A percentile compares a stretch with the other conserved stretches of the same genome.
These are phyloP conservation scores for Rousettus madagascariensis DNA, from an alignment of 2,797 vertebrate species.

Conservation along the genomic window DNA sequence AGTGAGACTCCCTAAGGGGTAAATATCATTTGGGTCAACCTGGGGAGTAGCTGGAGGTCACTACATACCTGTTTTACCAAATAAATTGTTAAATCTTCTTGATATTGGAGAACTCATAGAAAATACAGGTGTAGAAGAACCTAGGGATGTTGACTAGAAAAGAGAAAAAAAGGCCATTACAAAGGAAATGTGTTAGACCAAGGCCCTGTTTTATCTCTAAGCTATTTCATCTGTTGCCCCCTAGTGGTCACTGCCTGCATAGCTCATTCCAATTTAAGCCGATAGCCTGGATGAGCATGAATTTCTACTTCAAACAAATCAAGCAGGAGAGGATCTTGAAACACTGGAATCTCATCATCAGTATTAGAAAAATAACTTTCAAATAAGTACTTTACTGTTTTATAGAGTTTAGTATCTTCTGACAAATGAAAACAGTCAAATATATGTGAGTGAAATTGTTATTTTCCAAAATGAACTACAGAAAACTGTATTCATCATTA, in stretches of 20 bases:
- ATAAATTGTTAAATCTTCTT: constrained; percentile 85
- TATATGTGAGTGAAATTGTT: neutral
- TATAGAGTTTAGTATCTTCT: neutral
- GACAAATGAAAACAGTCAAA: neutral
- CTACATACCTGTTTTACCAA: constrained; percentile 88
- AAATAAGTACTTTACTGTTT: neutral
- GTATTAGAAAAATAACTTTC: neutral
- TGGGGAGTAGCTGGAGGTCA: neutral
- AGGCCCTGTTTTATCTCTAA: neutral
- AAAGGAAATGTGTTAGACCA: neutral
- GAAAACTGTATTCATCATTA: neutral
- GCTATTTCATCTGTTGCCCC: neutral
- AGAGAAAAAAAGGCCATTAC: constrained; percentile 40
- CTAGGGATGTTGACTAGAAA: constrained; percentile 86
- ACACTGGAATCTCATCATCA: neutral
- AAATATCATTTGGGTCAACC: neutral
- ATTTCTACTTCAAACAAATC: neutral
- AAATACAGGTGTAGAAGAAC: constrained; percentile 83
- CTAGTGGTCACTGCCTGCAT: neutral
- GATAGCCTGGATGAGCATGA: neutral
- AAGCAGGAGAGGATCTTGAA: neutral
- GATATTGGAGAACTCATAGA: constrained; percentile 86
- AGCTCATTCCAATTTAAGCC: neutral
- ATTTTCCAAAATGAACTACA: neutral
- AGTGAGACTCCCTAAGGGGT: neutral